phyloP scores from a whole-genome alignment of 2,113 vertebrate species.

The Cavia aperea region DNA sequence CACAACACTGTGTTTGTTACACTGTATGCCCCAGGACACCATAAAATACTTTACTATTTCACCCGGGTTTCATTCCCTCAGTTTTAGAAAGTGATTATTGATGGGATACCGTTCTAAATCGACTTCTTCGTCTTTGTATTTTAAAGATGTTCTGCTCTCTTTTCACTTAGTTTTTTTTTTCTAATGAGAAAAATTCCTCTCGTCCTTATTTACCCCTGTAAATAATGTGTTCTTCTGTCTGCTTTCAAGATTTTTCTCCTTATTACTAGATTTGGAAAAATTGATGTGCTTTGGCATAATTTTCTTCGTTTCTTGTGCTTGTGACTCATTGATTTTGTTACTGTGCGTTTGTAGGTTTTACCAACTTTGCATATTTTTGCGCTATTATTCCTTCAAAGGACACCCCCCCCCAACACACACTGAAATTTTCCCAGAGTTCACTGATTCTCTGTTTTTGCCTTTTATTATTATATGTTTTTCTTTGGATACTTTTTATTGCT shows the following conservation, averaged over 20 bases:
- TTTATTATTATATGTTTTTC: not conserved
- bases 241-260: constrained; percentile 24
- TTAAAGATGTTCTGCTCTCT: not conserved
- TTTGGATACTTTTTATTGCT: not conserved
- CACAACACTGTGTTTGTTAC: not conserved
- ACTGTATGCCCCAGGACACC: not conserved
- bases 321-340: not conserved
- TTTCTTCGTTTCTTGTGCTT: not conserved
- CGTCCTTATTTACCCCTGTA: not conserved
- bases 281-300: not conserved
- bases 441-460: not conserved
- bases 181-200: not conserved
- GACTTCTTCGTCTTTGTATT: not conserved
- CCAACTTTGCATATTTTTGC: not conserved
- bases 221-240: not conserved
- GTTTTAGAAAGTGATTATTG: not conserved
- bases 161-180: not conserved
- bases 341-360: not conserved
- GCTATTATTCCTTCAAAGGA: not conserved
- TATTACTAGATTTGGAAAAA: not conserved
- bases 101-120: not conserved
- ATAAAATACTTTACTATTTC: not conserved
- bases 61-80: not conserved
- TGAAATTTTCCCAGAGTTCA: not conserved
- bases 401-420: not conserved